Conservation (phyloP, 30 jellyfish, hydroid and myxozoan species). For the Aurelia aurita region DNA sequence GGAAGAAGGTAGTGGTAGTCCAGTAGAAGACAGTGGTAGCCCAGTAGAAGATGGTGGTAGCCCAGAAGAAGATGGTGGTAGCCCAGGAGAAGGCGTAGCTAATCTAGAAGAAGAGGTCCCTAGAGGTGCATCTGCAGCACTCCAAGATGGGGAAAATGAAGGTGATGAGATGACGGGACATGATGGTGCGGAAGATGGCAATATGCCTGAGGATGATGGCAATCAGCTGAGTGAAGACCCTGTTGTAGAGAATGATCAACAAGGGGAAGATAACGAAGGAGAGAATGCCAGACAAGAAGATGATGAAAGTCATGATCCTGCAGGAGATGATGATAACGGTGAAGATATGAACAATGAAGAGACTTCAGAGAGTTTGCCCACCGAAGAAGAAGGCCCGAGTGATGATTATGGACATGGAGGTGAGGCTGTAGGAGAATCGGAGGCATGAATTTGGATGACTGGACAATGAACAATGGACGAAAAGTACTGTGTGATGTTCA, state of each 20-base stretch:
- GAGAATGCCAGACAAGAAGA: not conserved
- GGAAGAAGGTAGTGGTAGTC: not conserved
- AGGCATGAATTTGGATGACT: not conserved
- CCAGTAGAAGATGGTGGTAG: not conserved
- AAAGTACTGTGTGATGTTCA: not conserved
- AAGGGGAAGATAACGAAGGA: not conserved
- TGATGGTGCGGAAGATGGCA: not conserved
- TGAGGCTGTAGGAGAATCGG: slow-evolving; percentile 1
- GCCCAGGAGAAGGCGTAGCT: not conserved
- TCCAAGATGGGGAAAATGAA: not conserved
- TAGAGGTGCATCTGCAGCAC: no score
- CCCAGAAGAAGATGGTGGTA: not conserved
- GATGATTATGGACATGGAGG: not conserved
- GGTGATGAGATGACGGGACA: not conserved
- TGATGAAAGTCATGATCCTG: not conserved
- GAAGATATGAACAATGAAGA: no score
- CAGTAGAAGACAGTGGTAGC: not conserved
- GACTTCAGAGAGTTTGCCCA: no score
- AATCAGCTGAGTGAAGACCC: not conserved
- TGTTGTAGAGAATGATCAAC: not conserved
- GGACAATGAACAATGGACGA: not conserved
- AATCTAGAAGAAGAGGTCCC: not conserved
- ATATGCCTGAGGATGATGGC: not conserved
- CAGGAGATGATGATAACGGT: no score
- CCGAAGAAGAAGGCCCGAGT: not conserved